Percentiles rank a stretch among this genome's conserved stretches.
Conservation (phyloP, 2,797 vertebrate genomes). For the Enteromius trimaculatus region DNA sequence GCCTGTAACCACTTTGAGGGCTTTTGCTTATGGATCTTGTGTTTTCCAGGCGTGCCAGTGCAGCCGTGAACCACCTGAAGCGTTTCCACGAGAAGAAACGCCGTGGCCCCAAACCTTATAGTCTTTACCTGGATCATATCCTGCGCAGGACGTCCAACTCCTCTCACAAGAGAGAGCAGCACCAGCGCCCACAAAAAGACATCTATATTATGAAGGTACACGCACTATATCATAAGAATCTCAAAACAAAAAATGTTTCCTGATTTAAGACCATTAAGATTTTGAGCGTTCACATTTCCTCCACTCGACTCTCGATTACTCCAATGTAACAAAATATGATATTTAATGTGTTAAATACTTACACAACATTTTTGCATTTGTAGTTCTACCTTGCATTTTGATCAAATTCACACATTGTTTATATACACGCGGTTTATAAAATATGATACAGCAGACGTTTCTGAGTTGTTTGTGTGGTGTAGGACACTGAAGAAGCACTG, state of each 20-base stretch:
- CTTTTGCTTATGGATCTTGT: background rate
- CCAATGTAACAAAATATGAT: background rate
- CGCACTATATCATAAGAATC: background rate
- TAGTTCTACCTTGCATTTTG: background rate
- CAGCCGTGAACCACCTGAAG: constrained; percentile 86
- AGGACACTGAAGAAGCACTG: constrained; percentile 88
- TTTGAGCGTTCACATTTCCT: background rate
- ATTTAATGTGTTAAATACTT: background rate
- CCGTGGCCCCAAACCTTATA: constrained; percentile 83
- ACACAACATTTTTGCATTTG: too few relatives aligned
- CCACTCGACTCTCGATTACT: background rate
- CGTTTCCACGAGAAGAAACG: constrained; percentile 91
- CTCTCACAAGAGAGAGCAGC: constrained; percentile 80
- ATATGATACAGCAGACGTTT: background rate
- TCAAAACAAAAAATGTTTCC: too few relatives aligned
- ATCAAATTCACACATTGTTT: background rate
- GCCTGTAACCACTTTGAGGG: background rate
- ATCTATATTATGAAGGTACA: constrained; percentile 86
- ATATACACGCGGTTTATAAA: background rate
- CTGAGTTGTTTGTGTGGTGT: constrained; percentile 52
- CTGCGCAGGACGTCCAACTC: constrained; percentile 81
- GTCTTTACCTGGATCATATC: constrained; percentile 88
- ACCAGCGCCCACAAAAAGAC: constrained; percentile 82
- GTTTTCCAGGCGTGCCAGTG: constrained; percentile 81
- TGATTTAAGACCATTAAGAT: background rate